These are phyloP conservation scores for Brienomyrus brachyistius DNA, from an alignment of 2,113 vertebrate species.

Conservation along the genomic window DNA sequence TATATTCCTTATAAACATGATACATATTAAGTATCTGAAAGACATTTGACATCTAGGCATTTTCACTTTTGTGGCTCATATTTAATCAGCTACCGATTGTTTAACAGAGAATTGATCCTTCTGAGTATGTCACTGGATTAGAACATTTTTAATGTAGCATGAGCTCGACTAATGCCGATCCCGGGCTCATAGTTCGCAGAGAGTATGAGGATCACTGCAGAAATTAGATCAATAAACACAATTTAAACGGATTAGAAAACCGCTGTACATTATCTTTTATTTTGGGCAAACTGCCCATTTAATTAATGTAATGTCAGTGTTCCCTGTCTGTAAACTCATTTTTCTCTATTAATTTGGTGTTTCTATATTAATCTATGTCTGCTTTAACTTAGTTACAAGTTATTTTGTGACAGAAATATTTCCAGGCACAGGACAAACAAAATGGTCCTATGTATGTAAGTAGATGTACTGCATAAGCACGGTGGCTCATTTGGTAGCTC, in stretches of 20 bases:
- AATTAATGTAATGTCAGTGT: constrained; percentile 3
- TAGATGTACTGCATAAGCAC: neutral
- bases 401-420: neutral
- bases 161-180: neutral
- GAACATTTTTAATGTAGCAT: neutral
- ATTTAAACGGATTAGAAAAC: neutral
- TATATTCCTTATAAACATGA: neutral
- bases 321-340: neutral
- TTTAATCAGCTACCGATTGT: neutral
- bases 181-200: neutral
- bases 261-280: neutral
- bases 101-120: neutral
- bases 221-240: neutral
- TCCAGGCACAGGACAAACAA: neutral
- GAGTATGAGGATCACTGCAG: neutral
- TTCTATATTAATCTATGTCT: neutral
- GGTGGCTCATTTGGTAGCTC: neutral
- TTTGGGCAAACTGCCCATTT: neutral
- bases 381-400: neutral
- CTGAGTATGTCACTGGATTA: neutral
- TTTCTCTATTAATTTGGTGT: neutral
- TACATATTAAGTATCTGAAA: neutral
- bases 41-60: neutral
- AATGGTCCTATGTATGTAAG: neutral
- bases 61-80: neutral